These are phyloP conservation scores for Paraplagusia blochii DNA, from an alignment of 2,113 vertebrate species.

Conservation along the genomic window DNA sequence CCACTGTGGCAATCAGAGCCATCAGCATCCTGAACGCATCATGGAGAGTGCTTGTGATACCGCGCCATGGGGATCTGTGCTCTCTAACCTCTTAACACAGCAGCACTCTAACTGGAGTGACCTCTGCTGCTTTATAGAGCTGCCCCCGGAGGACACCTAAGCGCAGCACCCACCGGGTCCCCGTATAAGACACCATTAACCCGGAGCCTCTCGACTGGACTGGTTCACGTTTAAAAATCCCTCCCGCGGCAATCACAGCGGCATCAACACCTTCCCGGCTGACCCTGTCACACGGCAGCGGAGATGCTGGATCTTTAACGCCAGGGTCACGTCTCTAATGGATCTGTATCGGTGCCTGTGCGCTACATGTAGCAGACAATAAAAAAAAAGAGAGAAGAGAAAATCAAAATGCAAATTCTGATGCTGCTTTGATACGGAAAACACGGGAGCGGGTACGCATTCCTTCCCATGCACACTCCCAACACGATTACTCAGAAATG, in stretches of 20 bases:
- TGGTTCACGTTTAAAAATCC: slow-evolving; percentile 62
- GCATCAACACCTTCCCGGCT: slow-evolving; percentile 59
- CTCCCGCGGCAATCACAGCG: slow-evolving; percentile 63
- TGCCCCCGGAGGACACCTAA: slow-evolving; percentile 69
- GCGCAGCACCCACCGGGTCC: slow-evolving; percentile 57
- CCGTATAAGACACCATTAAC: slow-evolving; percentile 71
- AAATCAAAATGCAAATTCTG: slow-evolving; percentile 45
- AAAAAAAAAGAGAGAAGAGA: slow-evolving; percentile 63
- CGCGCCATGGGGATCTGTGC: slow-evolving; percentile 70
- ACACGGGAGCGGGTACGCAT: slow-evolving; percentile 64
- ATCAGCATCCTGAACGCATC: slow-evolving; percentile 70
- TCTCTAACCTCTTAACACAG: slow-evolving; percentile 78
- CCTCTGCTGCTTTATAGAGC: slow-evolving; percentile 68
- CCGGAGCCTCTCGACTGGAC: slow-evolving; percentile 47
- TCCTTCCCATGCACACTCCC: slow-evolving; percentile 66
- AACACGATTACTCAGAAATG: slow-evolving; percentile 74
- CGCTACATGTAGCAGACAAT: slow-evolving; percentile 60
- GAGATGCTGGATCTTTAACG: slow-evolving; percentile 59
- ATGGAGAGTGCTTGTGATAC: slow-evolving; percentile 74
- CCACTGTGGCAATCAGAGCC: slow-evolving; percentile 76
- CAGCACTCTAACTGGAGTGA: slow-evolving; percentile 73
- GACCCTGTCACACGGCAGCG: slow-evolving; percentile 56
- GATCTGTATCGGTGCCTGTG: slow-evolving; percentile 57
- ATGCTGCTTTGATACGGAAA: slow-evolving; percentile 69
- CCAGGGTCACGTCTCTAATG: slow-evolving; percentile 71